Evolutionary conservation across 2,888 invertebrate species (phyloP), one percentile per base, ranked within the genome.

Genomic region (Temnothorax rugatulus): DNA sequence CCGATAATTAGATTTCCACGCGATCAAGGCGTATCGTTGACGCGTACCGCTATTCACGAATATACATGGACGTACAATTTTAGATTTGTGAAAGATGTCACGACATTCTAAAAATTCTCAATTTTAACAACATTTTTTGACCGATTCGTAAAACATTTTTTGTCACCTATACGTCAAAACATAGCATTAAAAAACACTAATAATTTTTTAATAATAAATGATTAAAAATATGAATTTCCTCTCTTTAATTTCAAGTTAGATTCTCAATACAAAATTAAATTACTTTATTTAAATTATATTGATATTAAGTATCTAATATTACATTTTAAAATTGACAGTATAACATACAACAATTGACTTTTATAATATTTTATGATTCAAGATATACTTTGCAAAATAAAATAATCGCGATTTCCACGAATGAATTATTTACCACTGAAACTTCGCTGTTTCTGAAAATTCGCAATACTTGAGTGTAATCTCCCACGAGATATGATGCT

Each of bases 1-100:
- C 54, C 71, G 41, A 79, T 69, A 79, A 79, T 69, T 44, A 44
- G 44, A 54, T 79, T 79, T 71, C 77, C 18, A 69, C 25, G 25
- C 38, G 25, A 52, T 69, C n/a, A 13, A 68, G 77, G 29, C 25
- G 25, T 68, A 77, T 77, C 41, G 41, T 41, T 29, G 38, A 41
- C 47, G 29, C 25, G n/a, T n/a, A 8, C 25, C 13, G 13, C 2
- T 69, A 11, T 69, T 79, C 44, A 8, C n/a, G 61, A 25, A 54
- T 44, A 52, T 41, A 15, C 50, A 4, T 7, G 25, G 38, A 25
- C n/a, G 15, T 1, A 18, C 52, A 25, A 41, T n/a, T 4, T 29
- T 25, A 38, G 29, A 29, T 50, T 64, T 66, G 13, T 21, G 18
- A 21, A 18, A 21, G 15, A 68, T 38, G 8, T 38, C 1, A 8